A percentile compares a stretch with the other conserved stretches of the same genome.
Evolutionary conservation across 1,140 invertebrate genomes (phyloP).

Genomic region (Trissolcus basalis): DNA sequence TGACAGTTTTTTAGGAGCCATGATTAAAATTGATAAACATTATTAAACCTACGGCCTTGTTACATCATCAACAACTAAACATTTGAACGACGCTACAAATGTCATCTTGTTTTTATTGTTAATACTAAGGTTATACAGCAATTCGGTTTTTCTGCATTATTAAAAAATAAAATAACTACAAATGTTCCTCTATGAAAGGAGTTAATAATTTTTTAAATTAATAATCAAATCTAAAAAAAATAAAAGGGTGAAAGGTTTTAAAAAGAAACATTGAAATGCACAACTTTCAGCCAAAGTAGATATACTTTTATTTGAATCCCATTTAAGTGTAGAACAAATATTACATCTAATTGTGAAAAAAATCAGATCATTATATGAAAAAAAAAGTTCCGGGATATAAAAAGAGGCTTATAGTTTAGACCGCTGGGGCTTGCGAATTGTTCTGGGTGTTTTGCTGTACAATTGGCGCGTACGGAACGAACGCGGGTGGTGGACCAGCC

Average conservation of each 20-base stretch:
- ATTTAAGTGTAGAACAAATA: constrained; percentile 6
- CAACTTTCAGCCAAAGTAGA: constrained; percentile 12
- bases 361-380: constrained; percentile 1
- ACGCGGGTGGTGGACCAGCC: constrained; percentile 12
- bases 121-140: no score
- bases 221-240: not conserved
- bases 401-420: constrained; percentile 1
- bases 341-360: constrained; percentile 18
- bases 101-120: not conserved
- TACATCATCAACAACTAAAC: not conserved
- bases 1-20: not conserved
- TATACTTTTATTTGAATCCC: constrained; percentile 38
- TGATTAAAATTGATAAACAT: not conserved
- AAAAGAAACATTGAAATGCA: not conserved
- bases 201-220: constrained; percentile 8
- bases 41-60: not conserved
- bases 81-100: not conserved
- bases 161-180: no score
- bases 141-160: no score
- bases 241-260: not conserved
- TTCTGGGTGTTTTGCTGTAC: constrained; percentile 3
- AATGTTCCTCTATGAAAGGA: not conserved
- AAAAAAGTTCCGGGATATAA: not conserved
- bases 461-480: constrained; percentile 14
- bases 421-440: constrained; percentile 14